A percentile compares a stretch with the other conserved stretches of the same genome.
Evolutionary conservation across 2,797 vertebrate genomes (phyloP).

Genomic region (Brachymystax lenok): DNA sequence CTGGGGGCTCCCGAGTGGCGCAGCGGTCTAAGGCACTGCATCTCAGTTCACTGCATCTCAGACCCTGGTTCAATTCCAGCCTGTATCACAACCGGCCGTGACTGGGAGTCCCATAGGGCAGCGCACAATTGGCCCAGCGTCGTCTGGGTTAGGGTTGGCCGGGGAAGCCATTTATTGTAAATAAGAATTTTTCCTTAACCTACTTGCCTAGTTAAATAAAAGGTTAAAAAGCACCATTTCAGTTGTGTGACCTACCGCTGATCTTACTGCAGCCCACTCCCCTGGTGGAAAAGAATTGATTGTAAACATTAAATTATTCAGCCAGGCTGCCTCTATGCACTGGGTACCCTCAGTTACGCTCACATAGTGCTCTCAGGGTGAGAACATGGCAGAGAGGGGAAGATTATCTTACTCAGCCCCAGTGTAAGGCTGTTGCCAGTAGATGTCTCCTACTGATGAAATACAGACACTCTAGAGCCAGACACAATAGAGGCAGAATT

Average conservation of each 20-base stretch:
- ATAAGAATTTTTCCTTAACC: too few species aligned
- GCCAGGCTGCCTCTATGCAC: constrained; percentile 33
- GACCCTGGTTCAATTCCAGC: too few species aligned
- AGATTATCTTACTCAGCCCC: constrained; percentile 58
- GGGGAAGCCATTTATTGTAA: too few species aligned
- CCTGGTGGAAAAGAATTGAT: constrained; percentile 51
- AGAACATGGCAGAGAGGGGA: constrained; percentile 51
- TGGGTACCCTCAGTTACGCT: constrained; percentile 42
- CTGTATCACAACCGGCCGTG: too few species aligned
- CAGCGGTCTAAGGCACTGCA: too few species aligned
- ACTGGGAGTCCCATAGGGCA: too few species aligned
- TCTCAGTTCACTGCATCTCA: too few species aligned
- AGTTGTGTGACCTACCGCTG: constrained; percentile 28
- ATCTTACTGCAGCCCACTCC: constrained; percentile 15
- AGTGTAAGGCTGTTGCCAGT: constrained; percentile 33
- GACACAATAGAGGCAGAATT: background rate
- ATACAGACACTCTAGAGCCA: constrained; percentile 11
- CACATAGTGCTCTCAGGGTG: constrained; percentile 55
- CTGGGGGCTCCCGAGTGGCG: background rate
- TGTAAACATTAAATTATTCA: constrained; percentile 64
- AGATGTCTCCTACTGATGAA: constrained; percentile 30
- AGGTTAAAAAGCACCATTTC: background rate
- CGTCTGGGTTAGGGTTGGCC: too few species aligned
- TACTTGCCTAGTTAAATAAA: too few species aligned
- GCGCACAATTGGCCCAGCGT: too few species aligned